Evolutionary conservation across 2,797 vertebrate species (phyloP).

Genomic region (Calcarius lapponicus): DNA sequence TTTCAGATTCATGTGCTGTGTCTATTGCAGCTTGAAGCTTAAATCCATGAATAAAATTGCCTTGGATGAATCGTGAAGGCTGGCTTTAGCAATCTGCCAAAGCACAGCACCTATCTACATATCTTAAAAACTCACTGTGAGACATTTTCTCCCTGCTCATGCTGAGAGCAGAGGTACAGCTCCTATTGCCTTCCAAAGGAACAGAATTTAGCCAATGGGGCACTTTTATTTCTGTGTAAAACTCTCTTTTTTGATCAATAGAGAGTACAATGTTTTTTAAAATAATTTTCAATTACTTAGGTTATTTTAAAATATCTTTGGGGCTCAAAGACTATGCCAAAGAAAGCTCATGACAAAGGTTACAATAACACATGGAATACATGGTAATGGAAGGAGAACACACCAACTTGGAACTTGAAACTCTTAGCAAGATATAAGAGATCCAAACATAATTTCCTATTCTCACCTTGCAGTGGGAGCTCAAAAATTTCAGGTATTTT

Average conservation of each 20-base stretch:
- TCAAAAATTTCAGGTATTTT: neutral
- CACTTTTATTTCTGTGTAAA: neutral
- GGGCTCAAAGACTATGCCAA: neutral
- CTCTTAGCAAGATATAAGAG: neutral
- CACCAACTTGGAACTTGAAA: neutral
- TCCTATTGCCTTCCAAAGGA: neutral
- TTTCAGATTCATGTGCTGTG: constrained; percentile 18
- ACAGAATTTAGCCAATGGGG: neutral
- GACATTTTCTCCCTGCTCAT: neutral
- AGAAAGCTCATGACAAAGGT: neutral
- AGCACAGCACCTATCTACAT: neutral
- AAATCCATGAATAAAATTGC: constrained; percentile 36
- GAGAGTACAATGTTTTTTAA: neutral
- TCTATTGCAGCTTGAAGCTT: constrained; percentile 4
- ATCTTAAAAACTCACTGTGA: neutral
- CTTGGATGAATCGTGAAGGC: neutral
- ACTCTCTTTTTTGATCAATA: neutral
- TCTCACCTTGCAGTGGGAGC: neutral
- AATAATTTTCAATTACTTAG: neutral
- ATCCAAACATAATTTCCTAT: neutral
- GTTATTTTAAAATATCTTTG: neutral
- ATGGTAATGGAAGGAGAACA: neutral
- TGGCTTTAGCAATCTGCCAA: neutral
- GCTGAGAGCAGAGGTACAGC: neutral
- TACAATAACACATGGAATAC: neutral